phyloP scores from a whole-genome alignment of 1,140 invertebrate species.

The Zaprionus africanus region DNA sequence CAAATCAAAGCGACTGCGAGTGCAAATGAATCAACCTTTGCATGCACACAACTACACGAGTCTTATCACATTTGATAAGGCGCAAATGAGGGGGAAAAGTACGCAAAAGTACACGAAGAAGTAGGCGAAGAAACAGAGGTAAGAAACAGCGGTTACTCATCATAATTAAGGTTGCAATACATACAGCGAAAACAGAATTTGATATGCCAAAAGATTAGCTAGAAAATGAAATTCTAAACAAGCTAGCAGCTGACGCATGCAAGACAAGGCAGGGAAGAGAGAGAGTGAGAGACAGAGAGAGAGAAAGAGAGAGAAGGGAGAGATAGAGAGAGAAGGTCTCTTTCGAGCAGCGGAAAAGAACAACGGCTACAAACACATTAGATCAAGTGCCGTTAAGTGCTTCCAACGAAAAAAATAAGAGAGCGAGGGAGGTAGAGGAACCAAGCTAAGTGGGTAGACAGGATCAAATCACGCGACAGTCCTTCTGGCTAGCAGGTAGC shows the following conservation, averaged over 20 bases:
- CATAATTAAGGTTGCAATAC: constrained; percentile 9
- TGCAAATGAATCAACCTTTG: not conserved
- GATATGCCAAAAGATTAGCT: not conserved
- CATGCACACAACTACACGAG: not conserved
- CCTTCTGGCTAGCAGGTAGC: constrained; percentile 50
- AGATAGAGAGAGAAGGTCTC: not conserved
- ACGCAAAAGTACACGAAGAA: not conserved
- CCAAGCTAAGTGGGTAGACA: constrained; percentile 59
- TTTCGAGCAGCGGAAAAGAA: constrained; percentile 1
- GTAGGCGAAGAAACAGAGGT: not conserved
- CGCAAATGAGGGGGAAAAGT: not conserved
- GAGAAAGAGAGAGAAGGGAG: not conserved
- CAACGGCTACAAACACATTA: constrained; percentile 38
- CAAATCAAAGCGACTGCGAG: not conserved
- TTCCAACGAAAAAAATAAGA: constrained; percentile 58
- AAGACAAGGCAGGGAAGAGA: not conserved
- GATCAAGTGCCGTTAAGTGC: constrained; percentile 39
- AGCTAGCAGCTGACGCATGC: constrained; percentile 29
- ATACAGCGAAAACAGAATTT: constrained; percentile 4
- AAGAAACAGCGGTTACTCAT: not conserved
- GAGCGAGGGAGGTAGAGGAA: constrained; percentile 26
- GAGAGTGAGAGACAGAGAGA: not conserved
- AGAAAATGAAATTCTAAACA: constrained; percentile 38
- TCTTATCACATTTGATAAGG: constrained; percentile 5
- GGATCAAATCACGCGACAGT: constrained; percentile 61